phyloP scores from a whole-genome alignment of 2,113 vertebrate genomes.

The Phodopus roborovskii region DNA sequence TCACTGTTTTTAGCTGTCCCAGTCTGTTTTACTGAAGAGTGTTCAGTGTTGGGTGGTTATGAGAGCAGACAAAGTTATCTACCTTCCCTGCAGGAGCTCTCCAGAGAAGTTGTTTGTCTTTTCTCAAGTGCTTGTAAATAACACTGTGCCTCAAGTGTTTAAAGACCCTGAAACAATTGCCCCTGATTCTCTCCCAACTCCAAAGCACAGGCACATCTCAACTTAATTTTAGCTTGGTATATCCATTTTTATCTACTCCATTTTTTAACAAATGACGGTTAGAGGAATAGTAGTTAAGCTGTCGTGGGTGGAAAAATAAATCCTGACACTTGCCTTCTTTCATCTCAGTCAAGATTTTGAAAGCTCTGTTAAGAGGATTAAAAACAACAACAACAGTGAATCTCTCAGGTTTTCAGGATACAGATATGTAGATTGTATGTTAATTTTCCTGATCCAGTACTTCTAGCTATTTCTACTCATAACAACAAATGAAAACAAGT shows the following conservation, averaged over 20 bases:
- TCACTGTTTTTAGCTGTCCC: neutral
- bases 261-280: constrained; percentile 53
- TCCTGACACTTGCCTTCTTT: constrained; percentile 28
- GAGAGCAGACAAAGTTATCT: constrained; percentile 30
- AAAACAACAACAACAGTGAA: neutral
- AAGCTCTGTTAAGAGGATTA: constrained; percentile 30
- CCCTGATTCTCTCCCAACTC: constrained; percentile 30
- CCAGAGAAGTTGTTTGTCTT: constrained; percentile 66
- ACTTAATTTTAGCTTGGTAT: neutral
- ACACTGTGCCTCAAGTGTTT: constrained; percentile 71
- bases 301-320: constrained; percentile 25
- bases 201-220: constrained; percentile 57
- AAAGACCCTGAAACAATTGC: constrained; percentile 67
- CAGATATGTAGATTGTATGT: neutral
- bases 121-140: constrained; percentile 66
- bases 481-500: constrained; percentile 8
- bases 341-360: constrained; percentile 1
- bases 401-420: constrained; percentile 24
- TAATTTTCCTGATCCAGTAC: constrained; percentile 3
- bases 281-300: neutral
- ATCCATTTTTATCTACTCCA: constrained; percentile 53
- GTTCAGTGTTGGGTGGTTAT: neutral
- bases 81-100: constrained; percentile 44
- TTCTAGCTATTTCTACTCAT: neutral
- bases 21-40: neutral